Evolutionary conservation across 2,113 vertebrate species (phyloP).

Genomic region (Raphicerus campestris): DNA sequence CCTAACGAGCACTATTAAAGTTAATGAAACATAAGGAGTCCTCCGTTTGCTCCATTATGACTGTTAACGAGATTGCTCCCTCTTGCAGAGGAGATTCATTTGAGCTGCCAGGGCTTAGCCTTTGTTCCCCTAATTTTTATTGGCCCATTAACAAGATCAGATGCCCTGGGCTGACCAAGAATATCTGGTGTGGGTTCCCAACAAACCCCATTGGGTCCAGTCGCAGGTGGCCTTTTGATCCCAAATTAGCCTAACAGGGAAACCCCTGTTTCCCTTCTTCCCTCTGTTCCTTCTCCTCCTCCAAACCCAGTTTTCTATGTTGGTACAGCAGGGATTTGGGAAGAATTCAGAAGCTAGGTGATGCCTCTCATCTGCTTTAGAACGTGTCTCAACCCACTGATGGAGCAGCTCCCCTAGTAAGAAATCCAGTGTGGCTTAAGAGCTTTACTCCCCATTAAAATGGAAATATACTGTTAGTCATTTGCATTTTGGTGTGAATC

Average conservation of each 20-base stretch:
- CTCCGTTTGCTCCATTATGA: neutral
- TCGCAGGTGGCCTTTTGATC: neutral
- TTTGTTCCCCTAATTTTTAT: constrained; percentile 69
- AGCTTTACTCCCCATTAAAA: neutral
- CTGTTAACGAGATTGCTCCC: constrained; percentile 49
- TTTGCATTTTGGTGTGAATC: neutral
- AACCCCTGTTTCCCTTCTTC: neutral
- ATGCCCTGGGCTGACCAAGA: constrained; percentile 25
- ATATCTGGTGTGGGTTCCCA: constrained; percentile 27
- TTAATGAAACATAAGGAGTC: constrained; percentile 58
- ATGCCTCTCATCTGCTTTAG: neutral
- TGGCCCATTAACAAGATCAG: constrained; percentile 56
- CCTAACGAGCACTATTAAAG: constrained; percentile 56
- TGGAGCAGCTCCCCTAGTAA: neutral
- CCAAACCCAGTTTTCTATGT: neutral
- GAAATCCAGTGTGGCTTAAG: neutral
- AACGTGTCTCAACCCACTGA: neutral
- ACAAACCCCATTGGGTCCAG: neutral
- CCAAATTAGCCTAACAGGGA: neutral
- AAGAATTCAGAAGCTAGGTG: neutral
- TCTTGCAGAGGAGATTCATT: constrained; percentile 20
- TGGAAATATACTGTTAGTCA: neutral
- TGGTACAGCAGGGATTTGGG: neutral
- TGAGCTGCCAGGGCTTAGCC: constrained; percentile 30
- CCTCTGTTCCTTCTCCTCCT: neutral